A percentile compares a stretch with the other conserved stretches of the same genome.
Evolutionary conservation across 2,797 vertebrate species (phyloP).

Genomic region (Oreochromis mossambicus): DNA sequence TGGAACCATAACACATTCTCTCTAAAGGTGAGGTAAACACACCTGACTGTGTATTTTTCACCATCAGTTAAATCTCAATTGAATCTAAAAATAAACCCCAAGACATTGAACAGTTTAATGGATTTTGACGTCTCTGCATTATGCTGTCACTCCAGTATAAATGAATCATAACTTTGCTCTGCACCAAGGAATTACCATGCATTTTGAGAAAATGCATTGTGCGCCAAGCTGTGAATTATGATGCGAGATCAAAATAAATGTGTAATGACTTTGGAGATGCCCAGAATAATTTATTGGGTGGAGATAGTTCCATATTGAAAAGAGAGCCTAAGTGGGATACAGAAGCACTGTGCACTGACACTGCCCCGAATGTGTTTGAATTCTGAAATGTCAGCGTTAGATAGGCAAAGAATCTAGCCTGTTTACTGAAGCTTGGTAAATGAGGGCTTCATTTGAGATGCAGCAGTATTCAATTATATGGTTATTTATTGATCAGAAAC

Average conservation of each 20-base stretch:
- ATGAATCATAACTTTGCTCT: constrained; percentile 99
- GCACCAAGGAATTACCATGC: constrained; percentile 96
- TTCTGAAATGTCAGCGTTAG: constrained; percentile 78
- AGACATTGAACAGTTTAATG: constrained; percentile 99
- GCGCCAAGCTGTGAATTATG: constrained; percentile 94
- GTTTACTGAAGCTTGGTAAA: constrained; percentile 79
- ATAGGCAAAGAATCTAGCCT: constrained; percentile 71
- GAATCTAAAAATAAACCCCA: constrained; percentile 99
- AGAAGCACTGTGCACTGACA: constrained; percentile 55
- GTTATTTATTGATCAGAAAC: constrained; percentile 81
- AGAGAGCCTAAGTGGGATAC: constrained; percentile 64
- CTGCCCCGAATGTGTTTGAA: constrained; percentile 67
- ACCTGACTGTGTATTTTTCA: constrained; percentile 99
- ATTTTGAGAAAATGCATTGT: constrained; percentile 98
- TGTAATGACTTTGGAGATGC: constrained; percentile 84
- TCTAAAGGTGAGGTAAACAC: constrained; percentile 99
- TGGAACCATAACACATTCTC: constrained; percentile 98
- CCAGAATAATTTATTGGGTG: constrained; percentile 89
- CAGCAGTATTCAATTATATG: constrained; percentile 77
- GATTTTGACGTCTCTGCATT: constrained; percentile 99
- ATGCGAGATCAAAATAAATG: constrained; percentile 96
- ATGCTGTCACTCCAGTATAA: constrained; percentile 99
- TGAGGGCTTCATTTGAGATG: constrained; percentile 78
- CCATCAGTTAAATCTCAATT: constrained; percentile 99
- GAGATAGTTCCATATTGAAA: constrained; percentile 74